Conservation (phyloP, 2,113 vertebrate species). For the Bos taurus region DNA sequence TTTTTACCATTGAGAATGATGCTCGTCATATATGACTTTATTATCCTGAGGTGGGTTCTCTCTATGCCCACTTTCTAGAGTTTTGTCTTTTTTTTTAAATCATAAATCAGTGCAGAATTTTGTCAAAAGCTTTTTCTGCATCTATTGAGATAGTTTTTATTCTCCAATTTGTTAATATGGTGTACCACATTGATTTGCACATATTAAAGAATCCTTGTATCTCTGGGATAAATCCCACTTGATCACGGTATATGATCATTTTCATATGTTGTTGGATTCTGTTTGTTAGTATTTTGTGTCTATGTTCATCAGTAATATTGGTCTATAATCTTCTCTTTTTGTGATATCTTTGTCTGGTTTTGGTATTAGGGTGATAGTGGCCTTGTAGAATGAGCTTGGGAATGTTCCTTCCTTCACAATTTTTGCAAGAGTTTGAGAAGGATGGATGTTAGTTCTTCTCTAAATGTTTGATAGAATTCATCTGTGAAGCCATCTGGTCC, state of each 20-base stretch:
- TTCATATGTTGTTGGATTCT: background rate
- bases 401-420: background rate
- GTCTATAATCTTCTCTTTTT: background rate
- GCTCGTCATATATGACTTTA: background rate
- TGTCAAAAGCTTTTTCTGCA: background rate
- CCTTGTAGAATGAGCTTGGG: background rate
- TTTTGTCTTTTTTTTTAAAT: accelerated
- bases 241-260: background rate
- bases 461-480: background rate
- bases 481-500: background rate
- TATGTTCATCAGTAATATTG: background rate
- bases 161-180: background rate
- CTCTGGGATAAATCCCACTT: background rate
- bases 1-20: background rate
- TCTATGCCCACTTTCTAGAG: background rate
- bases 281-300: background rate
- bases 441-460: background rate
- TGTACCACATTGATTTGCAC: background rate
- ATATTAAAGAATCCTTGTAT: background rate
- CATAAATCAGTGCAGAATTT: background rate
- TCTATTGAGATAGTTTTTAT: background rate
- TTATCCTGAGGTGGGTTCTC: background rate
- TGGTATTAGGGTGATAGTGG: background rate
- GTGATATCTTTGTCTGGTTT: background rate
- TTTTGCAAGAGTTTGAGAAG: background rate